phyloP scores from a whole-genome alignment of 2,113 vertebrate genomes.

The Larimichthys polyactis region DNA sequence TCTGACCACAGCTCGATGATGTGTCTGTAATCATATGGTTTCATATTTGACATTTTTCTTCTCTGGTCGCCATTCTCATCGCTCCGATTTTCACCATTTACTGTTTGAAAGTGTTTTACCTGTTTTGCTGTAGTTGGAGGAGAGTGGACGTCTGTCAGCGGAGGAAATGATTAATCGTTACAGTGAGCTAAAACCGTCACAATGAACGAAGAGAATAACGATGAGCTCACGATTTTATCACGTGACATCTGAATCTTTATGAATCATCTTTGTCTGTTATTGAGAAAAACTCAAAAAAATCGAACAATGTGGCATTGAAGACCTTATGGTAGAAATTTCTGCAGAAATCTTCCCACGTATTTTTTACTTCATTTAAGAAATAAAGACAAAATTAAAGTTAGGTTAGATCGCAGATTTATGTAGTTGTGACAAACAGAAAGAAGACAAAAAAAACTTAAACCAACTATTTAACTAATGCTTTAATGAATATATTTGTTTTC shows the following conservation, averaged over 20 bases:
- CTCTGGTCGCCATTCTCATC: neutral
- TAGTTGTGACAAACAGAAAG: no score
- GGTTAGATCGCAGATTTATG: no score
- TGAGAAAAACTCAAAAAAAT: neutral
- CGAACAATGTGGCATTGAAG: neutral
- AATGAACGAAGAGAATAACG: neutral
- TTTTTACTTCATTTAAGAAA: no score
- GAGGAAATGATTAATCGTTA: neutral
- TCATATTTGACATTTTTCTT: slow-evolving; percentile 51
- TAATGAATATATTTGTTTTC: no score
- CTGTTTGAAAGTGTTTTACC: neutral
- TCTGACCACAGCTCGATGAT: neutral
- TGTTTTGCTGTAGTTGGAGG: neutral
- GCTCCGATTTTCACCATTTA: neutral
- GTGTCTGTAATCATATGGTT: slow-evolving; percentile 42
- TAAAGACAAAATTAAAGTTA: neutral
- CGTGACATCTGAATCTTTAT: neutral
- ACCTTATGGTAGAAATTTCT: no score
- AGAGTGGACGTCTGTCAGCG: neutral
- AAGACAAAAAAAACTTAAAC: no score
- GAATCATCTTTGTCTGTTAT: neutral
- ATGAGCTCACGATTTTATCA: neutral
- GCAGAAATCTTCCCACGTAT: neutral
- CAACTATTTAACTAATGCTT: no score
- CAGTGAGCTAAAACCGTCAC: neutral